phyloP scores from a whole-genome alignment of 2,888 invertebrate species.

The Parthenolecanium corni region DNA sequence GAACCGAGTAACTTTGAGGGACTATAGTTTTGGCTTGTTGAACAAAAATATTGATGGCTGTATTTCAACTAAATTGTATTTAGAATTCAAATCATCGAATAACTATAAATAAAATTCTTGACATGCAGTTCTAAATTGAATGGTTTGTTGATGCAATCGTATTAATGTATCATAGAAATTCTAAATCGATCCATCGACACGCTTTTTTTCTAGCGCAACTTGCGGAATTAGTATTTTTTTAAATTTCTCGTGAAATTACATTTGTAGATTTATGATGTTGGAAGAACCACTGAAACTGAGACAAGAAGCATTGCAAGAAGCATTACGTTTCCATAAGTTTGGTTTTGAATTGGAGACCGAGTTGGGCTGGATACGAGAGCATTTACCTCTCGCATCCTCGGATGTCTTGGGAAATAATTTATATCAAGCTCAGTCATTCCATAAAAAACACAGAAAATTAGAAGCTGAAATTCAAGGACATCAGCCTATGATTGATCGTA shows the following conservation, averaged over 20 bases:
- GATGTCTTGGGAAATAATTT: slow-evolving; percentile 68
- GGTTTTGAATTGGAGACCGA: slow-evolving; percentile 86
- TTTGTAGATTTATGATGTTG: slow-evolving; percentile 50
- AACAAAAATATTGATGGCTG: no score
- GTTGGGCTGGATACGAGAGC: slow-evolving; percentile 89
- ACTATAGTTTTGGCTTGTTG: no score
- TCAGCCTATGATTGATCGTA: slow-evolving; percentile 70
- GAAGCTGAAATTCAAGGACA: slow-evolving; percentile 81
- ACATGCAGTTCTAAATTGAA: no score
- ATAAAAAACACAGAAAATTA: slow-evolving; percentile 89
- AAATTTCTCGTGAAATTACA: no score
- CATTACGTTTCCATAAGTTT: slow-evolving; percentile 78
- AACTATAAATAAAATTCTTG: no score
- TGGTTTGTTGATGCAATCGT: no score
- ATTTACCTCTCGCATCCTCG: slow-evolving; percentile 65
- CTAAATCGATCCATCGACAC: background rate
- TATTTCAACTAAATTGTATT: no score
- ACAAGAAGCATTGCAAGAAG: slow-evolving; percentile 68
- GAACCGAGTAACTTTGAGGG: no score
- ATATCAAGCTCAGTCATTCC: slow-evolving; percentile 79
- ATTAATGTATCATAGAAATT: no score
- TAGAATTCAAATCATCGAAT: no score
- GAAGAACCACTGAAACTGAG: slow-evolving; percentile 59
- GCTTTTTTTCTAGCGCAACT: background rate
- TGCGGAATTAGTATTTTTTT: background rate